Base-by-base conservation (phyloP, 2,888 invertebrate species). In the Oegoconia quadripuncta region DNA sequence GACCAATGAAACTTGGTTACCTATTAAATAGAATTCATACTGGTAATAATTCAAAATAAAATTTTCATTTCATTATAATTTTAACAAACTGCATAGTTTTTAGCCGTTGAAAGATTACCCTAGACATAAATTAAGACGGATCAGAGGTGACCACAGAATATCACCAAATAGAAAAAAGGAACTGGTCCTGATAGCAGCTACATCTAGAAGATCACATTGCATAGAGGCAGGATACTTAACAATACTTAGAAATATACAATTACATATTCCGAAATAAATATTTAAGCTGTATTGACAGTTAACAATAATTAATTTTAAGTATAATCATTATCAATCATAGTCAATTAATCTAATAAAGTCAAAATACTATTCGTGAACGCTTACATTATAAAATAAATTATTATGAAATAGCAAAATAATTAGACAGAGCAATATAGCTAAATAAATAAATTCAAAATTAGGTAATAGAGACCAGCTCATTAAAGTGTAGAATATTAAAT, bases 141-240 rank as follows among this genome's bases (percentile, higher is more conserved):
- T n/a, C n/a, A n/a, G n/a, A n/a, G n/a, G n/a, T n/a, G n/a, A n/a
- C n/a, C n/a, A n/a, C n/a, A n/a, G n/a, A n/a, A n/a, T n/a, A n/a
- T n/a, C 22, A 9, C 9, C 9, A 2, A 22, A 22, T 22, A 3
- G 22, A 22, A 22, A 22, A 22, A 22, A 22, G 22, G 22, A 14
- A 68, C 62, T 59, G 67, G 60, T 54, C 64, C 59, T 55, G 57
- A 54, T 52, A 59, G 46, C 59, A 59, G 58, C 64, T 72, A 70
- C 52, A 48, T 51, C 77, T 84, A 82, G 68, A 80, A 82, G 80
- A 84, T 83, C 81, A 84, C 83, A 83, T 72, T 76, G 78, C 71
- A 59, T 72, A 74, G 69, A 79, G 70, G 71, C 75, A 71, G 64
- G 62, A 69, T 55, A 64, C 62, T 66, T 73, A 70, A 55, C 40